phyloP scores from a whole-genome alignment of 2,797 vertebrate species.

The Rhinoraja longicauda region DNA sequence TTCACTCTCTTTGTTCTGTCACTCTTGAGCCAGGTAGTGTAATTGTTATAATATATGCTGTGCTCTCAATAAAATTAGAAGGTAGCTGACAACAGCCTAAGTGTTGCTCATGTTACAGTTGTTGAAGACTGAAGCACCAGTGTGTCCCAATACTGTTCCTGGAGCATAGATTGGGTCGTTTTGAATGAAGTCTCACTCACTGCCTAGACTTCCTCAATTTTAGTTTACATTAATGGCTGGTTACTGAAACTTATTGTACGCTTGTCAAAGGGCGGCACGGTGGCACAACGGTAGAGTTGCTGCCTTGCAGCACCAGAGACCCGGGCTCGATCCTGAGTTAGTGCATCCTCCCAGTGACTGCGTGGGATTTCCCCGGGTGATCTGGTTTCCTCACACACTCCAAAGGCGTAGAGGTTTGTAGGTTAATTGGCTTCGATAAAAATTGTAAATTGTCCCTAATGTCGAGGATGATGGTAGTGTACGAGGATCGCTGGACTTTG shows the following conservation, averaged over 20 bases:
- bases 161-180: too few species aligned
- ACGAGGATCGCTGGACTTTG: too few species aligned
- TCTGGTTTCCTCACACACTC: too few species aligned
- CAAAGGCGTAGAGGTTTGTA: too few species aligned
- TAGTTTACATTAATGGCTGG: not conserved
- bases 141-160: not conserved
- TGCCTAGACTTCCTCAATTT: not conserved
- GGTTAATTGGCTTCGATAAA: too few species aligned
- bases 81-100: not conserved
- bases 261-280: not conserved
- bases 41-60: constrained; percentile 4
- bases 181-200: not conserved
- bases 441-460: too few species aligned
- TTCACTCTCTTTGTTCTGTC: constrained; percentile 2
- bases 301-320: too few species aligned
- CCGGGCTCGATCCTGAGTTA: too few species aligned
- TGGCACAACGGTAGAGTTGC: too few species aligned
- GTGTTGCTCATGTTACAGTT: not conserved
- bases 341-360: too few species aligned
- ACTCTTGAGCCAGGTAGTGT: not conserved
- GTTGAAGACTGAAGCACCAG: not conserved
- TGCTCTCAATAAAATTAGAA: constrained; percentile 4
- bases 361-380: too few species aligned
- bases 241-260: not conserved
- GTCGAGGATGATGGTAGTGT: too few species aligned